Evolutionary conservation across 2,113 vertebrate genomes (phyloP).

Genomic region (Menidia beryllina): DNA sequence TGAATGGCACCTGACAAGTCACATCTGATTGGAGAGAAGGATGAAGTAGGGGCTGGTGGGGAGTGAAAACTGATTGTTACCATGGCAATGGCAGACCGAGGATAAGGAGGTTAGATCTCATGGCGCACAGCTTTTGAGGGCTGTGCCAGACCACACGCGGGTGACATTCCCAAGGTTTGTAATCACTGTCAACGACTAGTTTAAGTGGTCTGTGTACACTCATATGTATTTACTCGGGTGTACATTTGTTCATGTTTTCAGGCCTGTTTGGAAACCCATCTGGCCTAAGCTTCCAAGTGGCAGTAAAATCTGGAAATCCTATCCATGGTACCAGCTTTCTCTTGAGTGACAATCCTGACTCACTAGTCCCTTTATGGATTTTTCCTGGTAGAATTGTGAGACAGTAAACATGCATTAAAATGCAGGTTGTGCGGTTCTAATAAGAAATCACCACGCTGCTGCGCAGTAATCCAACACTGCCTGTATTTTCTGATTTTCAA

Average conservation of each 20-base stretch:
- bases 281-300: constrained; percentile 74
- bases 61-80: constrained; percentile 63
- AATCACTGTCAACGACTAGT: constrained; percentile 68
- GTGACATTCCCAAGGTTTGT: constrained; percentile 69
- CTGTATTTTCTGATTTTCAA: constrained; percentile 24
- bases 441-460: constrained; percentile 29
- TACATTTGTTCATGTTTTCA: constrained; percentile 33
- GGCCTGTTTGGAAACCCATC: constrained; percentile 73
- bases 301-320: constrained; percentile 73
- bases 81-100: constrained; percentile 68
- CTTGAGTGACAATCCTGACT: constrained; percentile 73
- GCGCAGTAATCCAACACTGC: constrained; percentile 12
- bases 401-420: constrained; percentile 8
- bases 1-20: constrained; percentile 60
- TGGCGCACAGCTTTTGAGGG: constrained; percentile 58
- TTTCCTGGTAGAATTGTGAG: constrained; percentile 26
- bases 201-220: constrained; percentile 51
- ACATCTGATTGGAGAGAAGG: constrained; percentile 46
- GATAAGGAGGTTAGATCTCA: constrained; percentile 66
- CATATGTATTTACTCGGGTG: constrained; percentile 33
- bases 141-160: constrained; percentile 63
- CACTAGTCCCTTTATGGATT: constrained; percentile 35
- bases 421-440: constrained; percentile 30
- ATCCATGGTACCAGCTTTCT: constrained; percentile 60
- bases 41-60: constrained; percentile 4